phyloP scores from a whole-genome alignment of 2,113 vertebrate species.

The Ammodytes marinus region DNA sequence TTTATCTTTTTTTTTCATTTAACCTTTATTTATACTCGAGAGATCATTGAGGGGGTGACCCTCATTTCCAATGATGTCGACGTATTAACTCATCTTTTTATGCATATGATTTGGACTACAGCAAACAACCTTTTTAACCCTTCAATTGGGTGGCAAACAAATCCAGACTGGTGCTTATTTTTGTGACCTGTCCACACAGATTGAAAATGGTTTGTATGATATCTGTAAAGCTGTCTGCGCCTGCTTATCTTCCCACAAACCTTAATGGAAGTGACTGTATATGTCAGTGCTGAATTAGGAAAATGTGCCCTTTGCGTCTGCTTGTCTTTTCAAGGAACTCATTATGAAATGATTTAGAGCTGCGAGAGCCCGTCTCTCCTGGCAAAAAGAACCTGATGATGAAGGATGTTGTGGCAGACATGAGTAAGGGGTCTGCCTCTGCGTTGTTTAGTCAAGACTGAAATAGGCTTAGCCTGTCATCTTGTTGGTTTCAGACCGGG shows the following conservation, averaged over 20 bases:
- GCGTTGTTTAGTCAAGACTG: conserved; percentile 51
- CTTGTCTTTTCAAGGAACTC: conserved; percentile 46
- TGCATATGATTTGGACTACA: no score
- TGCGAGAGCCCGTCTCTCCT: conserved; percentile 12
- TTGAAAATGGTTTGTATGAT: neutral
- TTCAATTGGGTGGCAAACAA: no score
- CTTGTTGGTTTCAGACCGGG: conserved; percentile 12
- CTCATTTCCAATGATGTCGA: no score
- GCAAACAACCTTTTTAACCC: no score
- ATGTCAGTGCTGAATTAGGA: conserved; percentile 27
- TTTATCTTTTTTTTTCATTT: neutral
- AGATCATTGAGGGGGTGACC: no score
- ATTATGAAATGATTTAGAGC: conserved; percentile 54
- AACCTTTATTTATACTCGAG: no score
- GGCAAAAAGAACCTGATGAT: conserved; percentile 15
- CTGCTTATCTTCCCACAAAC: conserved; percentile 12
- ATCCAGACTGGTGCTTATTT: neutral
- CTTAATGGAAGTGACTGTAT: conserved; percentile 25
- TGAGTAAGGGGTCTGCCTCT: conserved; percentile 30
- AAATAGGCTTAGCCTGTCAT: conserved; percentile 43
- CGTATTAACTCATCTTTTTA: no score
- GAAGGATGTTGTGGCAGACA: conserved; percentile 39
- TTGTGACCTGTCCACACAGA: neutral
- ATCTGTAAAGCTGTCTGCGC: conserved; percentile 1
- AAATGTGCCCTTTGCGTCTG: conserved; percentile 22